Evolutionary conservation across 2,888 invertebrate species (phyloP), one percentile per base, ranked within the genome.

Genomic region (Gerris lacustris): DNA sequence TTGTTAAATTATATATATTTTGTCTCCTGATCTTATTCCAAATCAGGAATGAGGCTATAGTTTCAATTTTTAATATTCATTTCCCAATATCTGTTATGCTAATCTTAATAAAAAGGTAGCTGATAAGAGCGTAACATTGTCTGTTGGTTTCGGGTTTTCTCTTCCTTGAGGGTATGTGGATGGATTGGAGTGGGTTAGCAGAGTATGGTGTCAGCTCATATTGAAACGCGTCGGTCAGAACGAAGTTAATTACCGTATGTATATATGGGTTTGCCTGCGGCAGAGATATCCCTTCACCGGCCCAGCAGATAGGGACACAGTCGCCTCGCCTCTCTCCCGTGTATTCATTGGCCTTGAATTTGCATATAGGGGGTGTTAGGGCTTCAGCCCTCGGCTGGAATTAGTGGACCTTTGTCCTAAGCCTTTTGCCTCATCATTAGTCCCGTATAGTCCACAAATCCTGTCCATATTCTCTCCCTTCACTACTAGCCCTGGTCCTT

Each of bases 351-450:
- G 55, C 55, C 15, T 15, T 55, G 55, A 15, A 55, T 55, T 55
- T 55, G 15, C 55, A 55, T 55, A 55, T 55, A 55, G 55, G 11
- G 15, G 31, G 55, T 11, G 55, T 11, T 55, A 55, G 55, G 15
- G 55, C 11, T 55, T 11, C 2, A 55, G 55, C 9, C 55, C 31
- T 55, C 55, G 9, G 15, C 11, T 55, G 55, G 55, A 55, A 55
- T 55, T 55, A 55, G 55, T 55, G 55, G 15, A 55, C 55, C 55
- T 55, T 55, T 55, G 55, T 55, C 55, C 55, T 55, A 55, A 55
- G 55, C 55, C 55, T 55, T 55, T 55, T 55, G 55, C 55, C 55
- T 55, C 55, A 55, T 55, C 55, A 55, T 55, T 55, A 55, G 55
- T 55, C 55, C 15, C 55, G 55, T 55, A 55, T 55, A 55, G 55